Evolutionary conservation across 1,140 invertebrate genomes (phyloP).

Genomic region (Orchesella cincta): DNA sequence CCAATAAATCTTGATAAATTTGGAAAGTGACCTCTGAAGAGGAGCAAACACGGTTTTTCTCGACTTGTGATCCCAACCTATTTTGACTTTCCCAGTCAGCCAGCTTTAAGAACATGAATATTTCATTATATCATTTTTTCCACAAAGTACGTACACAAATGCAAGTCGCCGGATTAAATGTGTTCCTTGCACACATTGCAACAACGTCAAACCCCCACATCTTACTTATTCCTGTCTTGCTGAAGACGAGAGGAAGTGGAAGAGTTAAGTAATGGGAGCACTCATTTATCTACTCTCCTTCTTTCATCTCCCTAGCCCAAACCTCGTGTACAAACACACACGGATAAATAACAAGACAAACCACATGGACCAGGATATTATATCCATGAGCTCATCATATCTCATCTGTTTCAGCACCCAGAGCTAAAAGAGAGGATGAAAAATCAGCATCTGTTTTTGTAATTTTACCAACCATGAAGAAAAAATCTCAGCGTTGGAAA

Average conservation of each 20-base stretch:
- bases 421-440: background rate
- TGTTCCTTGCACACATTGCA: too few species aligned
- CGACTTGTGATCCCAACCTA: too few species aligned
- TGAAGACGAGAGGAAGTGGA: background rate
- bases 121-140: too few species aligned
- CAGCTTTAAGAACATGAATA: too few species aligned
- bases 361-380: background rate
- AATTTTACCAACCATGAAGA: background rate
- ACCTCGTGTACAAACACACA: background rate
- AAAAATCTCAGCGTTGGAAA: background rate
- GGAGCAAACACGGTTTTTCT: too few species aligned
- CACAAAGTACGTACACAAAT: too few species aligned
- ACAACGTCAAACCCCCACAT: background rate
- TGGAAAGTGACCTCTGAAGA: too few species aligned
- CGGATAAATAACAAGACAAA: background rate
- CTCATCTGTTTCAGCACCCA: constrained; percentile 17
- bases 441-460: constrained; percentile 3
- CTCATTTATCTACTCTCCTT: constrained; percentile 15
- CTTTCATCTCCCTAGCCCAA: background rate
- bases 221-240: background rate
- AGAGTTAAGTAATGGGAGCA: background rate
- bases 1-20: too few species aligned
- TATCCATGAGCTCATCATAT: background rate
- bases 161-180: too few species aligned
- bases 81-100: too few species aligned